A percentile compares a stretch with the other conserved stretches of the same genome.
Conservation (phyloP, 2,888 invertebrate genomes). For the Limulus polyphemus region DNA sequence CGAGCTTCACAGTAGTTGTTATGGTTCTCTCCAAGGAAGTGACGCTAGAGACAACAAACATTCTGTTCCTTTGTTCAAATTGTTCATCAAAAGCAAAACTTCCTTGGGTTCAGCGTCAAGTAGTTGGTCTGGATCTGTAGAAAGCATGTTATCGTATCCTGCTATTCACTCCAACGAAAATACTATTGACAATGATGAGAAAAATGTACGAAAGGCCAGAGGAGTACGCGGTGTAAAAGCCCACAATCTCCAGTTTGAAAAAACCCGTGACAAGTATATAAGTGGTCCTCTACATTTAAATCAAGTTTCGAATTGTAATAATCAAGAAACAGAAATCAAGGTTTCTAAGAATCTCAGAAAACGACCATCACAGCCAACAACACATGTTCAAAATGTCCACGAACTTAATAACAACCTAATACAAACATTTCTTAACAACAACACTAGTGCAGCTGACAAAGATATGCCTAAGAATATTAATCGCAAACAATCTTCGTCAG, state of each 20-base stretch:
- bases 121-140: slow-evolving; percentile 17
- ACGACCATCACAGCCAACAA: too few species aligned
- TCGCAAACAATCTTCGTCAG: slow-evolving; percentile 1
- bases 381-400: not conserved
- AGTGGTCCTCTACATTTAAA: too few species aligned
- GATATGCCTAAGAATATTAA: not conserved
- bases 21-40: slow-evolving; percentile 16
- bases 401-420: slow-evolving; percentile 19
- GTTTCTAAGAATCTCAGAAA: too few species aligned
- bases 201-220: too few species aligned
- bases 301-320: not conserved
- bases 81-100: slow-evolving; percentile 27
- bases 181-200: too few species aligned
- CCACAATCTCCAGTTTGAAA: not conserved
- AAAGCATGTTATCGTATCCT: slow-evolving; percentile 12
- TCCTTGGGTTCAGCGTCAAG: slow-evolving; percentile 24
- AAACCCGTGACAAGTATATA: too few species aligned
- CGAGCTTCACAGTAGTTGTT: slow-evolving; percentile 32
- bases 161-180: slow-evolving; percentile 11
- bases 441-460: slow-evolving; percentile 6
- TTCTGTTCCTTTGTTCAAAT: slow-evolving; percentile 20
- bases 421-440: slow-evolving; percentile 6
- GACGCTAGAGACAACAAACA: slow-evolving; percentile 22
- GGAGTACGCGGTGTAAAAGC: too few species aligned
- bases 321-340: not conserved